These are phyloP conservation scores for Scaptodrosophila lebanonensis DNA, from an alignment of 1,140 invertebrate species.

Conservation along the genomic window DNA sequence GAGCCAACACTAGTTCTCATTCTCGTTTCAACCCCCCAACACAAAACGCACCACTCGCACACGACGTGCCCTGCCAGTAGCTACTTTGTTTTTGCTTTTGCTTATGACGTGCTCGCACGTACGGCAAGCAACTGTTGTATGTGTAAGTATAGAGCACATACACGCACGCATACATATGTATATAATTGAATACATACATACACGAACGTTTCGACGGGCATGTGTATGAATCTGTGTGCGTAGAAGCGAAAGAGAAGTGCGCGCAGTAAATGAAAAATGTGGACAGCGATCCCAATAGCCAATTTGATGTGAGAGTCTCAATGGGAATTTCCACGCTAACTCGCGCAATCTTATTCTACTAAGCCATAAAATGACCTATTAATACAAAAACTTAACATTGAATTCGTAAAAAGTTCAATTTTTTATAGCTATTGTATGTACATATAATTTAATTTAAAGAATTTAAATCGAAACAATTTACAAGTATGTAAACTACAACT, in stretches of 20 bases:
- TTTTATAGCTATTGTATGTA: too few relatives aligned
- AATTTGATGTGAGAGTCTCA: too few relatives aligned
- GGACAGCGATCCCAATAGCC: constrained; percentile 35
- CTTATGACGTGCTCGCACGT: constrained; percentile 62
- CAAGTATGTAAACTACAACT: too few relatives aligned
- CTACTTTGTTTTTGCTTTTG: constrained; percentile 40
- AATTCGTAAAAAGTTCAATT: too few relatives aligned
- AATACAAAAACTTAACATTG: too few relatives aligned
- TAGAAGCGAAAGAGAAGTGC: constrained; percentile 22
- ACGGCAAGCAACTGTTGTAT: constrained; percentile 41
- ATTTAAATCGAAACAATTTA: too few relatives aligned
- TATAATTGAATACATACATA: constrained; percentile 2
- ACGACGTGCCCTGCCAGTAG: constrained; percentile 20
- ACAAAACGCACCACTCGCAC: constrained; percentile 33
- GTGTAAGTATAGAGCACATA: constrained; percentile 11
- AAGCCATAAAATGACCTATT: too few relatives aligned
- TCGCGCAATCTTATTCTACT: too few relatives aligned
- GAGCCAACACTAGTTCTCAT: constrained; percentile 12
- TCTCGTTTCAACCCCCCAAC: constrained; percentile 38
- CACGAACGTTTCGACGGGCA: constrained; percentile 2
- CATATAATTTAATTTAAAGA: too few relatives aligned
- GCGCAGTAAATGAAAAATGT: constrained; percentile 42
- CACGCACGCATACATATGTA: neutral
- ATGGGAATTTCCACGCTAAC: too few relatives aligned
- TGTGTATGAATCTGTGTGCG: constrained; percentile 14